Percentiles rank a stretch among this genome's conserved stretches.
phyloP scores from a whole-genome alignment of 2,797 vertebrate species.

The Nyctalus aviator region DNA sequence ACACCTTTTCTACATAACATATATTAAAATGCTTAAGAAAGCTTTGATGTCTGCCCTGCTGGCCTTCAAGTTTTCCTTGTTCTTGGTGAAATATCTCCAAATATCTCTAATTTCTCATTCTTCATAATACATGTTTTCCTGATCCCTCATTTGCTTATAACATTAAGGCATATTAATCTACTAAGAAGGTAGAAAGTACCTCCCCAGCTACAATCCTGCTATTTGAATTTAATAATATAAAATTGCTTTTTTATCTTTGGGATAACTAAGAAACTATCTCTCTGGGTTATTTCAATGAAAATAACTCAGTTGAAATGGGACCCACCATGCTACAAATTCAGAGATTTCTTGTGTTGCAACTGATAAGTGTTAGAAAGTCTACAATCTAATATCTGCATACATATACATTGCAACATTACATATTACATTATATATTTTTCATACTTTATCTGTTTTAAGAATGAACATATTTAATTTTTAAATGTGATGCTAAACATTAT shows the following conservation, averaged over 20 bases:
- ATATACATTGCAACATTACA: background rate
- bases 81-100: background rate
- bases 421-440: conserved; percentile 8
- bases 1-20: background rate
- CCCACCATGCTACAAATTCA: background rate
- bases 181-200: background rate
- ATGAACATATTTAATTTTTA: background rate
- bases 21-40: background rate
- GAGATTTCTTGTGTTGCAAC: background rate
- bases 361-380: background rate
- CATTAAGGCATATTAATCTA: background rate
- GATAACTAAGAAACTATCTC: background rate
- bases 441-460: background rate
- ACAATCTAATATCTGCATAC: background rate
- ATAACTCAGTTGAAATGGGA: background rate
- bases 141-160: background rate
- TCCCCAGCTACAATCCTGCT: background rate
- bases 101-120: background rate
- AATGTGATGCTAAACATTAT: background rate
- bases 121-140: background rate
- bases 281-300: background rate
- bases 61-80: background rate
- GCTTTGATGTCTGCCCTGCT: background rate
- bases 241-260: background rate
- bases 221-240: conserved; percentile 38